A percentile compares a stretch with the other conserved stretches of the same genome.
These are phyloP conservation scores for Lysandra bellargus DNA, from an alignment of 2,888 invertebrate genomes.

Conservation along the genomic window DNA sequence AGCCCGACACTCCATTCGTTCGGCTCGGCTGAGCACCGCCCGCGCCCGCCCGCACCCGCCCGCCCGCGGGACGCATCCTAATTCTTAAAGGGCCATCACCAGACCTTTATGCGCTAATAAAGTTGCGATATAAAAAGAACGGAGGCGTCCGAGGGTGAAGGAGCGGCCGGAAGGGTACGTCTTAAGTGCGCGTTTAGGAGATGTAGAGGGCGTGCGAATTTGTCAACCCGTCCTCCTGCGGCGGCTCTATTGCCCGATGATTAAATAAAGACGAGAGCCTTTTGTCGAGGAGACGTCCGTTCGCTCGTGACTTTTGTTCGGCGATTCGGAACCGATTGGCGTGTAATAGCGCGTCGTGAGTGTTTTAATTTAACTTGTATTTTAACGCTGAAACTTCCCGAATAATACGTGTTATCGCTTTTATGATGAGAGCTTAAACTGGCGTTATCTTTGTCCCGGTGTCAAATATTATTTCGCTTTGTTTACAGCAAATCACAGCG, in stretches of 20 bases:
- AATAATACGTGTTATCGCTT: conserved; percentile 6
- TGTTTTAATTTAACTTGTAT: conserved; percentile 22
- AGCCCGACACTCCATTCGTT: conserved; percentile 76
- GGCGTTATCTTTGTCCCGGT: conserved; percentile 2
- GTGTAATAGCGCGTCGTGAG: conserved; percentile 28
- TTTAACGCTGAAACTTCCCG: conserved; percentile 21
- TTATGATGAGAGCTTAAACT: conserved; percentile 16
- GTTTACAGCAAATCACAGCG: not conserved
- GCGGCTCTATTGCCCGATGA: conserved; percentile 71
- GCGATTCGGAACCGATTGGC: conserved; percentile 40
- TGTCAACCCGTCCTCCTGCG: conserved; percentile 70
- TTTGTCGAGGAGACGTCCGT: conserved; percentile 49
- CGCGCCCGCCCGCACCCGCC: conserved; percentile 57
- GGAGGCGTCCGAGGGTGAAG: conserved; percentile 78
- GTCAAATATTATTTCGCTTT: not conserved
- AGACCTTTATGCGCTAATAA: conserved; percentile 81
- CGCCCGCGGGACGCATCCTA: conserved; percentile 75
- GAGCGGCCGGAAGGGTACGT: conserved; percentile 61
- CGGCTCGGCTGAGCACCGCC: conserved; percentile 63
- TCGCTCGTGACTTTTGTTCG: conserved; percentile 49
- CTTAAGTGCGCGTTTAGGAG: conserved; percentile 78
- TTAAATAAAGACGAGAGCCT: conserved; percentile 74
- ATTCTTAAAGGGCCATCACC: conserved; percentile 79
- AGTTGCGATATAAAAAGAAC: conserved; percentile 80
- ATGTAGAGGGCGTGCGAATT: conserved; percentile 79